Percentiles rank a stretch among this genome's conserved stretches.
phyloP scores from a whole-genome alignment of 2,797 vertebrate genomes.

The Lates japonicus region DNA sequence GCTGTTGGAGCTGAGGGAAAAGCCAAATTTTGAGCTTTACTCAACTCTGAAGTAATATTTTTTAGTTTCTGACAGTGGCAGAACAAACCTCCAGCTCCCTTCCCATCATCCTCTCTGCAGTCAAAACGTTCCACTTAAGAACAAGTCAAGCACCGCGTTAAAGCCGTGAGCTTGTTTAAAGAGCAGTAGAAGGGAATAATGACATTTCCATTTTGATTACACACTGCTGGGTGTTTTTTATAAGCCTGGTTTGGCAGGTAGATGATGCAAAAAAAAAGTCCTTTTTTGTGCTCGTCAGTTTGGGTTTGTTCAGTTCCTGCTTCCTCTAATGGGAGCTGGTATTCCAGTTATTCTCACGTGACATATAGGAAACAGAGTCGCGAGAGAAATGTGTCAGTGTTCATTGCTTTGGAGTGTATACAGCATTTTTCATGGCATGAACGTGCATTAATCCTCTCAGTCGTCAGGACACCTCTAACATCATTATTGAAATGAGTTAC shows the following conservation, averaged over 20 bases:
- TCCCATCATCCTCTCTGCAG: constrained; percentile 32
- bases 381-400: not conserved
- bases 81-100: constrained; percentile 36
- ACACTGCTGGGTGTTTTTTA: not conserved
- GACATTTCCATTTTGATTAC: constrained; percentile 52
- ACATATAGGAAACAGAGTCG: not conserved
- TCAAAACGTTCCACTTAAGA: constrained; percentile 43
- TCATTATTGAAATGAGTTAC: constrained; percentile 25
- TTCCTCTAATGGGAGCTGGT: not conserved
- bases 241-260: constrained; percentile 43
- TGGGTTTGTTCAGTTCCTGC: not conserved
- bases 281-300: constrained; percentile 20
- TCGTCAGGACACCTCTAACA: constrained; percentile 27
- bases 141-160: constrained; percentile 30
- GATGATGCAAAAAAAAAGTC: constrained; percentile 14
- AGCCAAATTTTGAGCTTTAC: not conserved
- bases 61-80: not conserved
- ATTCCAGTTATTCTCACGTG: not conserved
- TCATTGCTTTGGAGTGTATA: not conserved
- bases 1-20: not conserved
- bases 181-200: constrained; percentile 39
- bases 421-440: constrained; percentile 13
- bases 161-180: constrained; percentile 46
- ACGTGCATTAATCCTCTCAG: not conserved
- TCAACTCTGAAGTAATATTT: not conserved